Evolutionary conservation across 2,888 invertebrate species (phyloP).

Genomic region (Drosophila anceps): DNA sequence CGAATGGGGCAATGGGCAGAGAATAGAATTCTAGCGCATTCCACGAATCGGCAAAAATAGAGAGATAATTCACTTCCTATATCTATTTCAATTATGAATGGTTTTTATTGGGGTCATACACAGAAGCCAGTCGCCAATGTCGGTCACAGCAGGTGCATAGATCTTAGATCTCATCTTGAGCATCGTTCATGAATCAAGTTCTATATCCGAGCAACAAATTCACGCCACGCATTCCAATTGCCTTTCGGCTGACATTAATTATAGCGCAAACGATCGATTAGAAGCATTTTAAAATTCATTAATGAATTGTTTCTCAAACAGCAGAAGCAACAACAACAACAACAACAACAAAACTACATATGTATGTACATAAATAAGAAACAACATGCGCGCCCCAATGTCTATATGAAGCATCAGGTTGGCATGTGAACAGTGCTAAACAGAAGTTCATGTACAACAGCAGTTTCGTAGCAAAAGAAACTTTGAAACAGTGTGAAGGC

Average conservation of each 20-base stretch:
- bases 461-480: no score
- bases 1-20: slow-evolving; percentile 14
- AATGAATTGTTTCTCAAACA: slow-evolving; percentile 81
- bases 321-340: slow-evolving; percentile 38
- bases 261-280: slow-evolving; percentile 80
- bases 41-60: slow-evolving; percentile 28
- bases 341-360: slow-evolving; percentile 44
- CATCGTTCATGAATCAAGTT: slow-evolving; percentile 30
- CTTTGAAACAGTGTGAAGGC: background rate
- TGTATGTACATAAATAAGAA: slow-evolving; percentile 76
- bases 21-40: slow-evolving; percentile 27
- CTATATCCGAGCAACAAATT: slow-evolving; percentile 41
- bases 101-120: background rate
- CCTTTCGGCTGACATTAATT: slow-evolving; percentile 72
- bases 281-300: slow-evolving; percentile 79
- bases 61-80: slow-evolving; percentile 27
- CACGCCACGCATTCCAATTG: slow-evolving; percentile 74
- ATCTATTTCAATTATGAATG: background rate
- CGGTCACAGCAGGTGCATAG: slow-evolving; percentile 22
- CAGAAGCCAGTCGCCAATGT: slow-evolving; percentile 8
- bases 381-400: slow-evolving; percentile 56
- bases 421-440: slow-evolving; percentile 40
- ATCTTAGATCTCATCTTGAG: background rate
- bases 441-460: slow-evolving; percentile 28
- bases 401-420: slow-evolving; percentile 52